phyloP scores from a whole-genome alignment of 2,888 invertebrate genomes.

The Dynastes grantii region DNA sequence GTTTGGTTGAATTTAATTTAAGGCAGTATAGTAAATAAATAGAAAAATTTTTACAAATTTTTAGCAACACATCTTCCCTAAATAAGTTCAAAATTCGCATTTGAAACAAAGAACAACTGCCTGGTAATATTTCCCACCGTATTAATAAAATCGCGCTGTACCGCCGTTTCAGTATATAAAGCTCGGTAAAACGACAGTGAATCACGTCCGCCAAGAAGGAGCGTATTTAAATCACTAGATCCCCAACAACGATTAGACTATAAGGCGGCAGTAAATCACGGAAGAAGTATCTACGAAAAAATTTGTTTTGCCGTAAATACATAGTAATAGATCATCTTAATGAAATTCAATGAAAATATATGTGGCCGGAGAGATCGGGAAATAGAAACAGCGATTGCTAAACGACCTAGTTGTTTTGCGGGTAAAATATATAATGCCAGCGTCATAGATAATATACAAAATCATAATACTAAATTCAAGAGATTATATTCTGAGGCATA shows the following conservation, averaged over 20 bases:
- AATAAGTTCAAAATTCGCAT: no score
- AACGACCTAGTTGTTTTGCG: constrained; percentile 22
- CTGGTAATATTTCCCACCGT: neutral
- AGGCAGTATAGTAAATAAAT: no score
- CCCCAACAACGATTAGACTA: constrained; percentile 42
- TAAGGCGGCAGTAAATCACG: constrained; percentile 42
- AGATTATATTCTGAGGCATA: constrained; percentile 22
- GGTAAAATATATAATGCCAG: constrained; percentile 14
- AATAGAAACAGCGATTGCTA: constrained; percentile 12
- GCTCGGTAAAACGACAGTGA: constrained; percentile 19
- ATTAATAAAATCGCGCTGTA: constrained; percentile 25
- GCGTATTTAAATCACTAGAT: constrained; percentile 37
- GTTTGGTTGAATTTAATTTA: no score
- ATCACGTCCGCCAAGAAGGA: constrained; percentile 29
- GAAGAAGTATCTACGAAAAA: constrained; percentile 37
- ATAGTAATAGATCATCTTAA: constrained; percentile 36
- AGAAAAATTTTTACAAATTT: no score
- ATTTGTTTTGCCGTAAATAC: constrained; percentile 44
- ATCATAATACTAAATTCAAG: constrained; percentile 36
- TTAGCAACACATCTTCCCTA: no score
- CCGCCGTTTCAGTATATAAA: constrained; percentile 12
- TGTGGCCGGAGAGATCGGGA: constrained; percentile 14
- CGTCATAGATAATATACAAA: constrained; percentile 4
- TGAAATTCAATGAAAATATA: constrained; percentile 44
- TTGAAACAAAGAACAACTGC: neutral